Conservation (phyloP, 2,888 invertebrate genomes). For the Caradrina kadenii region DNA sequence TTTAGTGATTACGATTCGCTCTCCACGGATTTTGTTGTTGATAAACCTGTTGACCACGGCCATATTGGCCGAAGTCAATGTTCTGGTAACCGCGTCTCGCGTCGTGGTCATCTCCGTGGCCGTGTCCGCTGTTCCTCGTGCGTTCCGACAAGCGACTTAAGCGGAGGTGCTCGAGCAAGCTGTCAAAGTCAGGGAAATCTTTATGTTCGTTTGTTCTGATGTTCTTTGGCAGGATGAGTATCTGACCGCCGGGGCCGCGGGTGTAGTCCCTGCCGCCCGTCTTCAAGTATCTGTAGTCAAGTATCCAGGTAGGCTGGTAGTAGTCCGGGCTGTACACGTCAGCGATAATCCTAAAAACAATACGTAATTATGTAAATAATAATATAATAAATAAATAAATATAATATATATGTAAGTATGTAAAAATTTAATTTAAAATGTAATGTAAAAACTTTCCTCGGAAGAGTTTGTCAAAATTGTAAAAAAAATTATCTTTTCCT, state of each 20-base stretch:
- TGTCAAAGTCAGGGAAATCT: conserved; percentile 78
- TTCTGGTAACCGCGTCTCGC: conserved; percentile 21
- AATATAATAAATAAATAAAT: too few relatives aligned
- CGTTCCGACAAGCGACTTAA: conserved; percentile 72
- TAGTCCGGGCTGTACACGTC: conserved; percentile 81
- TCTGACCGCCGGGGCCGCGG: conserved; percentile 81
- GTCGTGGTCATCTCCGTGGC: conserved; percentile 35
- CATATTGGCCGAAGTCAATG: conserved; percentile 24
- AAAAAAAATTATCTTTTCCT: background rate
- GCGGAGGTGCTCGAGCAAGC: conserved; percentile 79
- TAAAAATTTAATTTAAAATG: too few relatives aligned
- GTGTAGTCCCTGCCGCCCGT: conserved; percentile 83
- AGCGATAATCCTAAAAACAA: conserved; percentile 75
- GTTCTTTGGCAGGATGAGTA: conserved; percentile 80
- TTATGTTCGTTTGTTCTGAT: conserved; percentile 73
- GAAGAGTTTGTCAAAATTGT: background rate
- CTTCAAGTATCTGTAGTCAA: conserved; percentile 85
- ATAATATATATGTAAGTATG: too few relatives aligned
- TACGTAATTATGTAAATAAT: background rate
- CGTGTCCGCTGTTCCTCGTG: conserved; percentile 28
- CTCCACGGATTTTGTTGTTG: conserved; percentile 40
- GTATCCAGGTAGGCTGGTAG: conserved; percentile 78
- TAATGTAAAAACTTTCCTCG: background rate
- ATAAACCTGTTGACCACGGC: conserved; percentile 24
- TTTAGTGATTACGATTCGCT: conserved; percentile 23